Percentiles rank a stretch among this genome's conserved stretches.
Conservation (phyloP, 2,113 vertebrate genomes). For the Scytalopus superciliaris region DNA sequence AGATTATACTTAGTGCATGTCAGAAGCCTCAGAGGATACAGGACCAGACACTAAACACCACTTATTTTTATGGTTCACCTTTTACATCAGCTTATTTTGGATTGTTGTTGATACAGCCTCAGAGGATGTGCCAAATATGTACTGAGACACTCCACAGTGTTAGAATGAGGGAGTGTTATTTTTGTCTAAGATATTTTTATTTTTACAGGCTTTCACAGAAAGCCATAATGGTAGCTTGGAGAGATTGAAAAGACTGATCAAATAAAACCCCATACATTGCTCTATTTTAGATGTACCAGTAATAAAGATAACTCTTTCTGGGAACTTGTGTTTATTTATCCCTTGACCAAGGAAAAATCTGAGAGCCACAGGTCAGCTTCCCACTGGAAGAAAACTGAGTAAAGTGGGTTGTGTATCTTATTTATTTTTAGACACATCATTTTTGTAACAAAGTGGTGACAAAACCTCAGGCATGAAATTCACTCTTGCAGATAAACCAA, state of each 20-base stretch:
- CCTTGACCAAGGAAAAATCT: neutral
- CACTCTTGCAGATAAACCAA: neutral
- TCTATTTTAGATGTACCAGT: neutral
- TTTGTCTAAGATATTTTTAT: constrained; percentile 36
- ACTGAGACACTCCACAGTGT: neutral
- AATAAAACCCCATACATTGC: neutral
- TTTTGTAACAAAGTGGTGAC: neutral
- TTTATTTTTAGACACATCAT: neutral
- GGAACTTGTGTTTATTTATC: neutral
- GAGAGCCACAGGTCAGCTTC: neutral
- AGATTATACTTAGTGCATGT: neutral
- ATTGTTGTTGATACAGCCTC: neutral
- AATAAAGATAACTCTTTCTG: neutral
- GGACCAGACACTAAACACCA: neutral
- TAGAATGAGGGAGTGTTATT: constrained; percentile 28
- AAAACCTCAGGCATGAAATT: neutral
- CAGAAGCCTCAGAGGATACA: neutral
- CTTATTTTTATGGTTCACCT: neutral
- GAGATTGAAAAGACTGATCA: neutral
- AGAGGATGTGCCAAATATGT: constrained; percentile 19
- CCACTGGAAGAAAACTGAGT: neutral
- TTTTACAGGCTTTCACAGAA: constrained; percentile 41
- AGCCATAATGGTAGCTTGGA: neutral
- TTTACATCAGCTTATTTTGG: neutral
- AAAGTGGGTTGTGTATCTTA: neutral